Evolutionary conservation across 2,797 vertebrate species (phyloP).

Genomic region (Sebastiscus albofasciatus): DNA sequence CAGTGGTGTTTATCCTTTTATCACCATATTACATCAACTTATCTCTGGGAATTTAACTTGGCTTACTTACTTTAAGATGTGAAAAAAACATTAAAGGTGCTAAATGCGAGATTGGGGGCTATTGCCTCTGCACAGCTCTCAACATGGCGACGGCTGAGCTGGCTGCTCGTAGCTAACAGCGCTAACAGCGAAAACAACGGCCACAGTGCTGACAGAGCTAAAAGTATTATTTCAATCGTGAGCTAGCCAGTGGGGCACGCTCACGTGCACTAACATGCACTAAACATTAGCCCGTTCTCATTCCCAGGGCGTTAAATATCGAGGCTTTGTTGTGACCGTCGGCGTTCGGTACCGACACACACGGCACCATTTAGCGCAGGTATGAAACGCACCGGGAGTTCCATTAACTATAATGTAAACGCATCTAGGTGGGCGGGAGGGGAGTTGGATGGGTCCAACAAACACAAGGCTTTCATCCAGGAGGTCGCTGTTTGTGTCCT

Average conservation of each 20-base stretch:
- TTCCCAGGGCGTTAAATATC: not conserved
- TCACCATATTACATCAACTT: not conserved
- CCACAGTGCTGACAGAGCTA: not conserved
- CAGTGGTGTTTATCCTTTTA: not conserved
- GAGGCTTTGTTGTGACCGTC: not conserved
- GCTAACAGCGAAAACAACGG: not conserved
- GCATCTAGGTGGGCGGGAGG: too few relatives aligned
- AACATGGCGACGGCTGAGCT: too few relatives aligned
- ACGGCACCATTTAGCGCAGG: not conserved
- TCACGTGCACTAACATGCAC: not conserved
- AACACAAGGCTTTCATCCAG: not conserved
- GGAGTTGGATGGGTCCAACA: too few relatives aligned
- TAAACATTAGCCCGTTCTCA: not conserved
- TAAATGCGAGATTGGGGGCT: not conserved
- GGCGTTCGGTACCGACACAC: not conserved
- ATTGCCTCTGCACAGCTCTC: rapidly evolving
- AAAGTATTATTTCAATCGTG: not conserved
- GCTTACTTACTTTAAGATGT: not conserved
- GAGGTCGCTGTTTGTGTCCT: not conserved
- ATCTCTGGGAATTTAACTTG: not conserved
- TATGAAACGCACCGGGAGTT: not conserved
- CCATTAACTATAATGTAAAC: not conserved
- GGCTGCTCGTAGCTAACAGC: rapidly evolving
- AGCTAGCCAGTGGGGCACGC: too few relatives aligned
- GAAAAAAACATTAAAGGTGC: not conserved